Percentiles rank a stretch among this genome's conserved stretches.
phyloP scores from a whole-genome alignment of 2,113 vertebrate genomes.

The Menura novaehollandiae region DNA sequence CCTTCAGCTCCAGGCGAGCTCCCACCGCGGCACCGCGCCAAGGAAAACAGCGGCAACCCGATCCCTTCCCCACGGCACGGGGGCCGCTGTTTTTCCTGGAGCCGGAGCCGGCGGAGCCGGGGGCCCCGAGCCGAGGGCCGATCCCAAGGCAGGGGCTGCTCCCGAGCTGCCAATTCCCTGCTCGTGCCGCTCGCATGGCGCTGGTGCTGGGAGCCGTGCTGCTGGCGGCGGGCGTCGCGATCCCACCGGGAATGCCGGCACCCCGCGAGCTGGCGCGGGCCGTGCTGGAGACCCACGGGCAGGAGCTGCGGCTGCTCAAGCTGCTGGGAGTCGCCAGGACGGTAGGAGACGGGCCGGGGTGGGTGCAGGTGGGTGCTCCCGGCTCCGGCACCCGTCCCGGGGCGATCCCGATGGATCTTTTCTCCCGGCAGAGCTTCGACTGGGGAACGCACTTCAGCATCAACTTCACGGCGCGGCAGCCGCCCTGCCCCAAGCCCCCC shows the following conservation, averaged over 20 bases:
- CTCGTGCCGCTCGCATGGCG: background rate
- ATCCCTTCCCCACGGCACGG: background rate
- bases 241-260: background rate
- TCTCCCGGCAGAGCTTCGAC: background rate
- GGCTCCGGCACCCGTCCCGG: rapidly evolving
- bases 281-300: conserved; percentile 35
- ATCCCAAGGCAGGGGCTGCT: too few relatives aligned
- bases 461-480: conserved; percentile 45
- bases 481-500: background rate
- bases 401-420: background rate
- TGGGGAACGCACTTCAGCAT: conserved; percentile 52
- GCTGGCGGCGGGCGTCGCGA: background rate
- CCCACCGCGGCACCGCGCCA: background rate
- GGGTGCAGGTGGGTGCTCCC: too few relatives aligned
- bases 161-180: background rate
- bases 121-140: background rate
- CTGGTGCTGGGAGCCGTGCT: background rate
- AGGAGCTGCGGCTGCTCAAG: conserved; percentile 33
- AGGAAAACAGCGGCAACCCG: background rate
- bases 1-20: background rate
- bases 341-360: background rate
- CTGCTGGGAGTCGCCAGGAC: conserved; percentile 6
- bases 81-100: background rate
- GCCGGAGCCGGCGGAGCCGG: background rate
- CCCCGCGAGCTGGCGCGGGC: background rate